A percentile compares a stretch with the other conserved stretches of the same genome.
Evolutionary conservation across 37 sponge, comb jelly and placozoan genomes (phyloP).

Genomic region (Petrosia ficiformis): DNA sequence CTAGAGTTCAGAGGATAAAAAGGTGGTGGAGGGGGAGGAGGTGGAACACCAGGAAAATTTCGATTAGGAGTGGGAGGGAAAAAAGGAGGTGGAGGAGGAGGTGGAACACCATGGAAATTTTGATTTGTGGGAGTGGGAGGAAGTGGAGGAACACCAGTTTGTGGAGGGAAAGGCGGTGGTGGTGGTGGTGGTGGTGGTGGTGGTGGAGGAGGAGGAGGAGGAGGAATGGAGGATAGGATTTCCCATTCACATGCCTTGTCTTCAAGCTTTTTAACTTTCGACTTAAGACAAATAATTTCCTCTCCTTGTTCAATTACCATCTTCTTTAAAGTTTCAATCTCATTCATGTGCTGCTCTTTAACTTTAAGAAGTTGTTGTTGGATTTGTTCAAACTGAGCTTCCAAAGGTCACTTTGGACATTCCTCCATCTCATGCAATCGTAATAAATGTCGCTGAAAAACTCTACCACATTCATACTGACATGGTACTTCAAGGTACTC

Average conservation of each 20-base stretch:
- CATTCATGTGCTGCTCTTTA: no score
- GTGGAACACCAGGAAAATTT: no score
- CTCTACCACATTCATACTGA: no score
- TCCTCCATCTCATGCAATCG: not conserved
- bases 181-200: not conserved
- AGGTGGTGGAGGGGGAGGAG: no score
- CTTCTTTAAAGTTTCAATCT: no score
- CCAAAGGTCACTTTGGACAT: not conserved
- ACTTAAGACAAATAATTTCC: not conserved
- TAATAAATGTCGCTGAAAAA: not conserved
- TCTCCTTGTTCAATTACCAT: not conserved
- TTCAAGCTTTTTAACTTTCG: not conserved
- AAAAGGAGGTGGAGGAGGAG: conserved; percentile 9
- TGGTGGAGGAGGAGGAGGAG: not conserved
- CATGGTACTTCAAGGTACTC: no score
- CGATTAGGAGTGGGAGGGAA: conserved; percentile 14
- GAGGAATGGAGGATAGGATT: not conserved
- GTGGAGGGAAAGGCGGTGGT: no score
- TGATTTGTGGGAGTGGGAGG: not conserved
- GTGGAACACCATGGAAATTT: not conserved
- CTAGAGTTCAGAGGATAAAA: no score
- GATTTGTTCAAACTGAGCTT: no score
- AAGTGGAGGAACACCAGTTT: no score
- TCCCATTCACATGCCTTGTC: not conserved
- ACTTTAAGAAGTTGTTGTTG: no score